A percentile compares a stretch with the other conserved stretches of the same genome.
Evolutionary conservation across 2,888 invertebrate species (phyloP).

Genomic region (Sesia bembeciformis): DNA sequence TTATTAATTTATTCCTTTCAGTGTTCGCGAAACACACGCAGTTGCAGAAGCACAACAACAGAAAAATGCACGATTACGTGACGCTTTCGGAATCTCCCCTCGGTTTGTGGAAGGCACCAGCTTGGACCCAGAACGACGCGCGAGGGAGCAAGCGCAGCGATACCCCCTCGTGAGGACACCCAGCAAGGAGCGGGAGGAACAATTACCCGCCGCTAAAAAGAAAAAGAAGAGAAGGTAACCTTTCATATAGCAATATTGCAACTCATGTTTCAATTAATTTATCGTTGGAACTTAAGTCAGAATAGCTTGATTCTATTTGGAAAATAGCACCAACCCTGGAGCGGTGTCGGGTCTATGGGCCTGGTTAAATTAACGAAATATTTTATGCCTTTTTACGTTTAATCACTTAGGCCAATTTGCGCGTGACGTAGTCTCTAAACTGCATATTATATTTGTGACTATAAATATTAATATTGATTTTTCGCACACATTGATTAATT

Average conservation of each 20-base stretch:
- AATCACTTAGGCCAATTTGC: too few species aligned
- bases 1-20: slow-evolving; percentile 37
- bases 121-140: slow-evolving; percentile 83
- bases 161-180: slow-evolving; percentile 87
- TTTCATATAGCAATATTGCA: background rate
- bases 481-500: too few species aligned
- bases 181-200: slow-evolving; percentile 75
- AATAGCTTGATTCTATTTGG: too few species aligned
- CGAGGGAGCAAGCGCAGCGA: slow-evolving; percentile 66
- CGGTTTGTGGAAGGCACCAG: slow-evolving; percentile 95
- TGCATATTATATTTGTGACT: too few species aligned
- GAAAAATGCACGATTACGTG: slow-evolving; percentile 93
- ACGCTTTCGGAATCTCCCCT: slow-evolving; percentile 95
- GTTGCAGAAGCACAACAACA: slow-evolving; percentile 96
- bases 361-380: too few species aligned
- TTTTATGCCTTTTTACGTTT: too few species aligned
- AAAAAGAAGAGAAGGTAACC: slow-evolving; percentile 81
- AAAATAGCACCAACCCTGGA: too few species aligned
- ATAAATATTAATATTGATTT: too few species aligned
- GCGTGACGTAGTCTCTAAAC: too few species aligned
- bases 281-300: too few species aligned
- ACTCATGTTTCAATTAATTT: too few species aligned
- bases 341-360: too few species aligned
- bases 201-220: slow-evolving; percentile 40
- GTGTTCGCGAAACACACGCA: slow-evolving; percentile 96